phyloP scores from a whole-genome alignment of 2,113 vertebrate genomes.

The Entosphenus tridentatus region DNA sequence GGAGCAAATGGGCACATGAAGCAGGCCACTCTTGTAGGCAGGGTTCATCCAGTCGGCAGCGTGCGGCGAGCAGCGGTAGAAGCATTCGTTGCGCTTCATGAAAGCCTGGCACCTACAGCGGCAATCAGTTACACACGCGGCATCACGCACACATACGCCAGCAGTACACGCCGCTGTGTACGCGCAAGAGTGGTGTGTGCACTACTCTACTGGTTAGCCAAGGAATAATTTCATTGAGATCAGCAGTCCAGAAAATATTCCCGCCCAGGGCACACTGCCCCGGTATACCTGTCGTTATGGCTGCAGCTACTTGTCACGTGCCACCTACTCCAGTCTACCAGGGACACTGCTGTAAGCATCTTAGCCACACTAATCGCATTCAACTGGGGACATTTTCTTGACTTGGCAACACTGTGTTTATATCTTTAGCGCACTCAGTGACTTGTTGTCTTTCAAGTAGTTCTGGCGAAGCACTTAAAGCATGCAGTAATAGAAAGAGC shows the following conservation, averaged over 20 bases:
- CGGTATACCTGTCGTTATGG: conserved; percentile 16
- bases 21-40: conserved; percentile 15
- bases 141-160: conserved; percentile 9
- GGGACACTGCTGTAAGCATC: too few species aligned
- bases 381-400: too few species aligned
- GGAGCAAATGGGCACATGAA: conserved; percentile 21
- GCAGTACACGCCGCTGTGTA: conserved; percentile 11
- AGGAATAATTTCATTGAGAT: conserved; percentile 1
- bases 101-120: conserved; percentile 25
- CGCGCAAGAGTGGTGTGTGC: conserved; percentile 12
- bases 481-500: too few species aligned
- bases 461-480: too few species aligned
- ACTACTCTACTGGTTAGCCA: conserved; percentile 15
- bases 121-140: conserved; percentile 9
- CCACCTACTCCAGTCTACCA: too few species aligned
- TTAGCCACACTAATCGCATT: too few species aligned
- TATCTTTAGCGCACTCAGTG: too few species aligned
- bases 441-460: too few species aligned
- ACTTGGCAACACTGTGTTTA: too few species aligned
- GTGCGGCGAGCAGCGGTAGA: conserved; percentile 28
- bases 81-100: conserved; percentile 27
- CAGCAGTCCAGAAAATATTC: conserved; percentile 16
- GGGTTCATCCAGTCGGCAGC: conserved; percentile 20
- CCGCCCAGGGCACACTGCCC: conserved; percentile 11
- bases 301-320: conserved; percentile 12